These are phyloP conservation scores for Aptenodytes patagonicus DNA, from an alignment of 2,113 vertebrate genomes.

Conservation along the genomic window DNA sequence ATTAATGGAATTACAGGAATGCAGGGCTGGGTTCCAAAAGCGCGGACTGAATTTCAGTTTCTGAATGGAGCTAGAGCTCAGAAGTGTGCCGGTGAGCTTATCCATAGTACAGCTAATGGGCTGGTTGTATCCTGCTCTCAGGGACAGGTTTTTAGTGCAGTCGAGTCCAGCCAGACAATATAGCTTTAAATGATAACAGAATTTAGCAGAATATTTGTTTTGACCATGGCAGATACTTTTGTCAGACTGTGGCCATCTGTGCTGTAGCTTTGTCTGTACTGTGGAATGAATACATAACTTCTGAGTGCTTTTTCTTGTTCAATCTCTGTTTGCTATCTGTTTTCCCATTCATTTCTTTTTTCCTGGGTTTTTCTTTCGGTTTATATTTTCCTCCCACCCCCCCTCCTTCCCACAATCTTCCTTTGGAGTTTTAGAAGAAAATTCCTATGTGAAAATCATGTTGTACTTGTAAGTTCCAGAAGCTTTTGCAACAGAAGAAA, in stretches of 20 bases:
- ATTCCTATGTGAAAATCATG: not conserved
- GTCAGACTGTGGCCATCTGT: not conserved
- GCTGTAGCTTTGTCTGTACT: not conserved
- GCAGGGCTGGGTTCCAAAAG: not conserved
- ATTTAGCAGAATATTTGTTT: not conserved
- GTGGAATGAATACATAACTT: not conserved
- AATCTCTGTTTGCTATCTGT: not conserved
- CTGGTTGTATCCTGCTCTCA: not conserved
- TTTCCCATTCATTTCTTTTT: not conserved
- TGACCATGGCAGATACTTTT: not conserved
- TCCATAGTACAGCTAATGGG: not conserved
- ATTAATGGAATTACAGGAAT: slow-evolving; percentile 34
- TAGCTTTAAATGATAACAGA: not conserved
- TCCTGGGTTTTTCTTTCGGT: not conserved
- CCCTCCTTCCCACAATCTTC: not conserved
- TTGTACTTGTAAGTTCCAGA: not conserved
- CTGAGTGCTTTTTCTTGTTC: not conserved
- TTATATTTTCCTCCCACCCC: not conserved
- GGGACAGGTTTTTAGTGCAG: not conserved
- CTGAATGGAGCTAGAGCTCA: not conserved
- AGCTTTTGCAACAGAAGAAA: not conserved
- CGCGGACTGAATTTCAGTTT: not conserved
- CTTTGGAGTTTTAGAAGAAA: not conserved
- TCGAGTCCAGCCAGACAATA: not conserved
- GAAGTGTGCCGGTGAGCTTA: not conserved